Base-by-base conservation (phyloP, 2,888 invertebrate species). In the Mimumesa dahlbomi region DNA sequence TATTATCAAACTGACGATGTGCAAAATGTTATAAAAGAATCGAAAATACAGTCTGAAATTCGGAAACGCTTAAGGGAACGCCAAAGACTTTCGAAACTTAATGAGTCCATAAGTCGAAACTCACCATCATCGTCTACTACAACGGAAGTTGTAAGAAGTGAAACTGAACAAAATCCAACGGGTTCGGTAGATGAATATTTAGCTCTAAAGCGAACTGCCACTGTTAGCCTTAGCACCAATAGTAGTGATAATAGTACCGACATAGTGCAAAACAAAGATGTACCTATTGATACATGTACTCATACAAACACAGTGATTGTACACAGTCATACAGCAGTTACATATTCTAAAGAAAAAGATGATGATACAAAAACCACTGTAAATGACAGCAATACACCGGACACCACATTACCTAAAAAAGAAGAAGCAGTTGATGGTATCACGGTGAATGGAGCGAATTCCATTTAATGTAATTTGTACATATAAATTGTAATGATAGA, bases 21-120 rank as follows among this genome's bases (percentile, higher is more conserved):
- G 1, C 88, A 89, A 50, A 89, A 72, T 53, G 89, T 89, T 13
- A 89, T 89, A 52, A 89, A 88, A 66, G 89, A 89, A 52, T 89
- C 89, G 1, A 89, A 89, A 58, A 89, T 89, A 38, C 89, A 89
- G 34, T 89, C 89, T 0, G 89, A 89, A 73, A 89, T 89, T 58
- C 83, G 89, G 1, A 89, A 89, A 77, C 84, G 89, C 13, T 76
- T 89, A 49, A 73, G 89, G 19, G 89, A 89, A 75, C 82, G 89
- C 18, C 89, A 89, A 45, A 82, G 89, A 50, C 72, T 86, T 40
- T 83, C 82, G 2, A 89, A 88, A 65, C 67, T 88, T 16, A 85
- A 73, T 56, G 85, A 81, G 66, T 85, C 84, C 5, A 86, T 87
- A 38, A 77, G 22, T 38, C 13, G 54, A 22, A 76, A 65, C 56